Evolutionary conservation across 2,113 vertebrate species (phyloP).

Genomic region (Ceyx margarethae): DNA sequence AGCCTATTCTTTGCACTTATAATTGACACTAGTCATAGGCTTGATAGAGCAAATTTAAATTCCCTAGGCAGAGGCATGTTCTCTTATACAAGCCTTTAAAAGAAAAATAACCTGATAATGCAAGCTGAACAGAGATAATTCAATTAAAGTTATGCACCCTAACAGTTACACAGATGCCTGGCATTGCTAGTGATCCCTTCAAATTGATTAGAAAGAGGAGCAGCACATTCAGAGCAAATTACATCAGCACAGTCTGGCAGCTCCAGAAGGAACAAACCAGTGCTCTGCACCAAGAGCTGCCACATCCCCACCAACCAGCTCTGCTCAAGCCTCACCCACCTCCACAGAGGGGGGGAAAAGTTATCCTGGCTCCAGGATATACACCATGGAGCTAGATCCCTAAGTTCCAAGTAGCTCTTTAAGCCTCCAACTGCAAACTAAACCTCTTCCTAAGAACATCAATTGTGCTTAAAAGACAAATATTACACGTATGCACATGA

Average conservation of each 20-base stretch:
- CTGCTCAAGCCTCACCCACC: neutral
- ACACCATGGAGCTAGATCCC: neutral
- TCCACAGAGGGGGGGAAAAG: fast-evolving
- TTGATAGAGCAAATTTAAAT: neutral
- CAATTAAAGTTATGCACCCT: neutral
- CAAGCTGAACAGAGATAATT: neutral
- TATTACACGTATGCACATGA: neutral
- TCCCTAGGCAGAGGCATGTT: neutral
- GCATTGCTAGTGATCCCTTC: neutral
- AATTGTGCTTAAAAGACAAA: neutral
- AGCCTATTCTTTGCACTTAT: neutral
- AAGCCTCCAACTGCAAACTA: neutral
- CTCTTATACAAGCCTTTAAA: neutral
- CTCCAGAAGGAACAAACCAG: neutral
- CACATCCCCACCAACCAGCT: neutral
- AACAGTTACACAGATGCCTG: neutral
- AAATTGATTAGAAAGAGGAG: neutral
- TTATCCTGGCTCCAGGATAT: neutral
- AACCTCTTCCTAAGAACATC: neutral
- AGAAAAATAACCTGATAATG: neutral
- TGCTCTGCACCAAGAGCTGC: neutral
- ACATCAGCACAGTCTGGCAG: neutral
- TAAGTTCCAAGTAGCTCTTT: neutral
- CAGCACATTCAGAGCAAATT: neutral
- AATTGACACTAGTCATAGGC: neutral